A percentile compares a stretch with the other conserved stretches of the same genome.
Conservation (phyloP, 2,888 invertebrate genomes). For the Hedychridium roseum region DNA sequence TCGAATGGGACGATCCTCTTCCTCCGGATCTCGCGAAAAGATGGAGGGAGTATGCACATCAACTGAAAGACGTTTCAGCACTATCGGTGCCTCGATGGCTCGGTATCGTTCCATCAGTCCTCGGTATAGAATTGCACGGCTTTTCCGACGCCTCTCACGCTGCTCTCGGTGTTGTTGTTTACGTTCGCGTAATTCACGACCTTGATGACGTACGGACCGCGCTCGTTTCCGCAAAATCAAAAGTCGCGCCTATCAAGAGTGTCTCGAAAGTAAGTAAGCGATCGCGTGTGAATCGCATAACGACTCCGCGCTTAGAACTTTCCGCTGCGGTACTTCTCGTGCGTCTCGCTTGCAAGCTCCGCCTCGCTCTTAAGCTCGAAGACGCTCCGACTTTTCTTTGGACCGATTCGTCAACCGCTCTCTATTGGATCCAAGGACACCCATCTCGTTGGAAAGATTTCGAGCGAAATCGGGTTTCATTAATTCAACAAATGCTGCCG, state of each 20-base stretch:
- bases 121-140: constrained; percentile 11
- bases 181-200: constrained; percentile 4
- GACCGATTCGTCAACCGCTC: not conserved
- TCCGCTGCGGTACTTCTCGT: not conserved
- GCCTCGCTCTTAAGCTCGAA: not conserved
- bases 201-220: not conserved
- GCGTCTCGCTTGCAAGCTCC: not conserved
- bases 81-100: constrained; percentile 13
- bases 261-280: no score
- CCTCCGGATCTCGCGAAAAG: not conserved
- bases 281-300: no score
- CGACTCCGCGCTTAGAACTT: constrained; percentile 15
- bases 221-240: constrained; percentile 12
- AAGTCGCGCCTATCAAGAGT: constrained; percentile 12
- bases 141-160: constrained; percentile 19
- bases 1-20: constrained; percentile 11
- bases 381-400: not conserved
- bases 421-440: constrained; percentile 9
- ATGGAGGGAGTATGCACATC: constrained; percentile 7
- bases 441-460: constrained; percentile 12
- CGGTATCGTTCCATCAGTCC: constrained; percentile 1
- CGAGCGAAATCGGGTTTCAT: not conserved
- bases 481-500: not conserved
- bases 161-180: constrained; percentile 14
- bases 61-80: constrained; percentile 5